These are phyloP conservation scores for Eupristina koningsbergeri DNA, from an alignment of 1,140 invertebrate genomes.

Conservation along the genomic window DNA sequence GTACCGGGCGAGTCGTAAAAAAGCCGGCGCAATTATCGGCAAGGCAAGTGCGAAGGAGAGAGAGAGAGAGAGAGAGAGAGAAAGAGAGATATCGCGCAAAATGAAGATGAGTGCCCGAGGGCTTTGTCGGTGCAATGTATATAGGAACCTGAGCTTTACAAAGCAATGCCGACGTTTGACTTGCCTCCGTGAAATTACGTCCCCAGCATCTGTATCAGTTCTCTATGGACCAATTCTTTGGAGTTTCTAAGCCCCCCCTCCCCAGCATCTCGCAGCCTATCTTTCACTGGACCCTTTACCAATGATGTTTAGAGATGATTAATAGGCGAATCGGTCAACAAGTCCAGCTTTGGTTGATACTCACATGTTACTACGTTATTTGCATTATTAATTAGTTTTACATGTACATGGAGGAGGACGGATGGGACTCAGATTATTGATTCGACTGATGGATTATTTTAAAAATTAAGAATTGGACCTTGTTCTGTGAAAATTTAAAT, in stretches of 20 bases:
- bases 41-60: not conserved
- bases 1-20: slow-evolving; percentile 4
- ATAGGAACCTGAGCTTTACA: not conserved
- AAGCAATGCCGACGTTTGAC: slow-evolving; percentile 12
- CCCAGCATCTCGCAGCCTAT: not conserved
- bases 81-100: not conserved
- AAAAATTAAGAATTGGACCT: not conserved
- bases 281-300: not conserved
- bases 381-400: not conserved
- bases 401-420: not conserved
- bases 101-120: slow-evolving; percentile 22
- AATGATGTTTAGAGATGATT: slow-evolving; percentile 23
- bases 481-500: not conserved
- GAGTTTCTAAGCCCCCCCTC: too few relatives aligned
- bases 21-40: slow-evolving; percentile 22
- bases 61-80: slow-evolving; percentile 14
- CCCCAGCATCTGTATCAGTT: not conserved
- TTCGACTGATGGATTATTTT: not conserved
- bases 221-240: slow-evolving; percentile 19
- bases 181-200: not conserved
- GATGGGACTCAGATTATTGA: not conserved
- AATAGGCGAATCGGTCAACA: slow-evolving; percentile 3
- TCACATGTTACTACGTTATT: not conserved
- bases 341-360: too few relatives aligned
- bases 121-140: slow-evolving; percentile 1